Base-by-base conservation (phyloP, 2,797 vertebrate genomes). In the Margarornis squamiger region DNA sequence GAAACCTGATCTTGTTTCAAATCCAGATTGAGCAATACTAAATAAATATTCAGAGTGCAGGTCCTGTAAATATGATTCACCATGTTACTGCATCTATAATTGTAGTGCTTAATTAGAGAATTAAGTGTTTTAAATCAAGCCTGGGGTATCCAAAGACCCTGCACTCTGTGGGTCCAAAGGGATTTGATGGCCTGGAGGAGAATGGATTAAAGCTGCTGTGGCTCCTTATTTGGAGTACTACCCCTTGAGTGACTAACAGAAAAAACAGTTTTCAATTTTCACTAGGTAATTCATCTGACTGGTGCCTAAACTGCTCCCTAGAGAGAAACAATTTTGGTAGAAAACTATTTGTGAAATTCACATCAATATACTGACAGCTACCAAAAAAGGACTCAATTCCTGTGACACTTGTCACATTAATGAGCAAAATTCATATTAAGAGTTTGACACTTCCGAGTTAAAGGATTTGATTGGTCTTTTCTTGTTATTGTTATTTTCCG, bases 181-280 rank as follows among this genome's bases (percentile, higher is more conserved):
- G 23, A 67, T 76, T 52, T 73, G 21, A 24, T 66, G 39, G 39
- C 81, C 49, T 88, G 46, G 11, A 66, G 65, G 52, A 83, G 83
- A 72, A 84, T 10, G 62, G 36, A 79, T 74, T 79, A 86, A 38
- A 92, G 24, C 14, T 88, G 29, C 22, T 72, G 11, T 39, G 43
- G 36, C 27, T 94, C 21, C 58, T 90, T 74, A 38, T 54, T 85
- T 54, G 18, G 55, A 86, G 27, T 67, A 36, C 15, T 61, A 65
- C 15, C 7, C n/a, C 45, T 67, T 71, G 38, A 87, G 59, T 79
- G 65, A 93, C 61, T 93, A 83, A 83, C 23, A 93, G 75, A 57
- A 91, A 87, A 85, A 76, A 14, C 34, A 52, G 49, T 79, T 95
- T 93, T 82, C 62, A 78, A 9, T 92, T 95, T 96, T 91, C 87